These are phyloP conservation scores for Sycophila texana DNA, from an alignment of 2,888 invertebrate species.

Conservation along the genomic window DNA sequence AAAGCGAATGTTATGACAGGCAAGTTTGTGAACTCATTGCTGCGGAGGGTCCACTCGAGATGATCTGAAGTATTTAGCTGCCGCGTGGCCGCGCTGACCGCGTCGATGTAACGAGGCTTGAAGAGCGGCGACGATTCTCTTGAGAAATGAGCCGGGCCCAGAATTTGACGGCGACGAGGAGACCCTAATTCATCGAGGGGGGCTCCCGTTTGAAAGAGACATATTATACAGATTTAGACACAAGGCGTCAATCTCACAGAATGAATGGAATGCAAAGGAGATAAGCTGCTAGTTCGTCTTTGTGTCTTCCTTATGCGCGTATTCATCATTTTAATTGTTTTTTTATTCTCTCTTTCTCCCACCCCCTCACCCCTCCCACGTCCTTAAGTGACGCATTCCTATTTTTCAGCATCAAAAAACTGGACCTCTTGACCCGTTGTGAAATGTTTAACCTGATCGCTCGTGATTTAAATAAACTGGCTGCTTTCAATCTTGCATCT, in stretches of 20 bases:
- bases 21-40: conserved; percentile 28
- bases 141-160: conserved; percentile 54
- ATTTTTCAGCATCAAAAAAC: conserved; percentile 38
- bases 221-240: conserved; percentile 48
- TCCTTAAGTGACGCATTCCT: conserved; percentile 20
- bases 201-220: conserved; percentile 51
- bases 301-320: conserved; percentile 18
- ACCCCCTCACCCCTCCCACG: background rate
- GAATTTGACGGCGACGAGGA: conserved; percentile 31
- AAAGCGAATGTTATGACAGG: conserved; percentile 31
- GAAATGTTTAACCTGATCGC: conserved; percentile 15
- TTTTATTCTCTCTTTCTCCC: background rate
- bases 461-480: background rate
- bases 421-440: conserved; percentile 16
- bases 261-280: conserved; percentile 37
- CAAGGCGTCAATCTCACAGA: conserved; percentile 46
- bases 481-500: background rate
- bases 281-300: conserved; percentile 24
- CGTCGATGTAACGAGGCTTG: conserved; percentile 37
- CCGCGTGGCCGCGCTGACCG: background rate
- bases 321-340: conserved; percentile 33
- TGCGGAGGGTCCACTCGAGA: conserved; percentile 28
- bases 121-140: conserved; percentile 52
- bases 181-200: conserved; percentile 56
- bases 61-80: conserved; percentile 40